These are phyloP conservation scores for Psephotus haematonotus DNA, from an alignment of 2,113 vertebrate species.

Conservation along the genomic window DNA sequence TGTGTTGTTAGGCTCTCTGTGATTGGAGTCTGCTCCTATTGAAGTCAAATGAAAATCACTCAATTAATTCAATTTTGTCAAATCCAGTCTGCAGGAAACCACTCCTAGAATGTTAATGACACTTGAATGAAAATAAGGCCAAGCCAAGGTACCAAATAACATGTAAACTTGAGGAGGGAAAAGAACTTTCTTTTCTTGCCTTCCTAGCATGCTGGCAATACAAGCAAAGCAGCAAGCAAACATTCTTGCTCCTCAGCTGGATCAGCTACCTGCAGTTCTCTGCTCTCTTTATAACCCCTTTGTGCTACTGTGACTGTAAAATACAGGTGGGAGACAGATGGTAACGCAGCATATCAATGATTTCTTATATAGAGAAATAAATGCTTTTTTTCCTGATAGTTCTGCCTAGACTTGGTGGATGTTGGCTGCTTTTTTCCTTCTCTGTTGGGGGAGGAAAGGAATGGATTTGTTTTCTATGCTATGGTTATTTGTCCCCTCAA, in stretches of 20 bases:
- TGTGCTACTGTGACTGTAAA: background rate
- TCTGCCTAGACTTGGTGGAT: background rate
- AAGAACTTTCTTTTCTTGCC: background rate
- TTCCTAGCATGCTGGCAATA: background rate
- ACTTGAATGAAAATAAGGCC: background rate
- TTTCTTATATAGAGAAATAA: background rate
- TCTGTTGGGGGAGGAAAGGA: background rate
- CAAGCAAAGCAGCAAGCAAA: background rate
- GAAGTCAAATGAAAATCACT: conserved; percentile 25
- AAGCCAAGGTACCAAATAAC: background rate
- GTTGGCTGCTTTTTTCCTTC: background rate
- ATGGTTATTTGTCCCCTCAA: background rate
- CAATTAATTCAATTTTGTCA: conserved; percentile 63
- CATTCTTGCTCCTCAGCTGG: background rate
- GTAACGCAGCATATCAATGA: background rate
- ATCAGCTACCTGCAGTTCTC: background rate
- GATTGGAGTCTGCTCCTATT: background rate
- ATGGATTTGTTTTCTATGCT: background rate
- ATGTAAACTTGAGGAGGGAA: background rate
- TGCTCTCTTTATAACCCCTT: background rate
- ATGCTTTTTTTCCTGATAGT: background rate
- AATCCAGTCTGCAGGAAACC: conserved; percentile 4
- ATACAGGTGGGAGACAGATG: background rate
- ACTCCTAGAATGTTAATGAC: background rate
- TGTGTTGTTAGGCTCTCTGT: background rate